Evolutionary conservation across 2,113 vertebrate genomes (phyloP), one percentile per base, ranked within the genome.

Genomic region (Burhinus oedicnemus): DNA sequence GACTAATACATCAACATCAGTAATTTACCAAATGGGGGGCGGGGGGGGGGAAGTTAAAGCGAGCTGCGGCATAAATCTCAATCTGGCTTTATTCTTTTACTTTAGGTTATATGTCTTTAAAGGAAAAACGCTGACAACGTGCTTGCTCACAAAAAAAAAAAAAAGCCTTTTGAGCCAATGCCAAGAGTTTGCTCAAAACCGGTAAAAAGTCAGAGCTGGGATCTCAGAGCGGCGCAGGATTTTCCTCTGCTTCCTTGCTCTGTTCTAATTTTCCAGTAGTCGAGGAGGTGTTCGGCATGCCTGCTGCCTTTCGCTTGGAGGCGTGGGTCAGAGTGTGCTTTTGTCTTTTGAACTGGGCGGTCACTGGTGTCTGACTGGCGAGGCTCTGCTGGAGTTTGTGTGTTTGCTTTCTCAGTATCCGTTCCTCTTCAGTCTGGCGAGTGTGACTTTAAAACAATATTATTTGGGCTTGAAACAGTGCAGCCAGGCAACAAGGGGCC

Each of bases 401-500:
- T 72, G 72, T 89, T 96, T 97, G 81, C 89, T 89, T 38, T 93
- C 87, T 84, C 61, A 75, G 72, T 87, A 54, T 78, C 77, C 52
- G 89, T 78, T 81, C 55, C 87, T 84, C 83, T 84, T 68, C 87
- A 75, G 11, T 84, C 83, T 69, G 90, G 81, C 25, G 14, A 84
- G 77, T 64, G 90, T 58, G 90, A 83, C 90, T 93, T 70, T 87
- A 91, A 71, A 89, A 51, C 91, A 87, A 11, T 91, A 68, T 96
- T 95, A 93, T 89, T 89, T 76, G 93, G 65, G 60, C 69, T 87
- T 87, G 87, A 87, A 91, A 70, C 42, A 75, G 57, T 23, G n/a
- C 94, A 96, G 61, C 91, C 96, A 87, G 91, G 94, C 95, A 94
- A 71, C 89, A 82, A 76, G 81, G 80, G 91, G 55, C 93, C 93